Base-by-base conservation (phyloP, 2,888 invertebrate species). In the Bellardia bayeri region DNA sequence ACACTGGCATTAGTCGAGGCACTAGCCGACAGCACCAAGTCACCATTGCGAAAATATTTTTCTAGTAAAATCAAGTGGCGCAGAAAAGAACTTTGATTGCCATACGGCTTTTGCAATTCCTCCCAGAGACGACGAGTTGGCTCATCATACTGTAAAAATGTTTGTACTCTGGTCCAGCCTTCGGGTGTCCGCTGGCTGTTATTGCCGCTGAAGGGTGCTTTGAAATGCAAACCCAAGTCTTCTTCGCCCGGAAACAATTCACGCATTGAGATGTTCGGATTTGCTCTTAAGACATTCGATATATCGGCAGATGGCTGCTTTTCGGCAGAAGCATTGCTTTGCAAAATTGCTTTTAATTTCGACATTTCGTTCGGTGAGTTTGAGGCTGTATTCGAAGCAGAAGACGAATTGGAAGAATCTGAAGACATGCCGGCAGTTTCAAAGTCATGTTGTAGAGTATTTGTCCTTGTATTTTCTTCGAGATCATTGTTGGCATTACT, bases 31-130 rank as follows among this genome's bases (percentile, higher is more conserved):
- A 97, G 91, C 0, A 97, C 95, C 69, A 98, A 93, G 91, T 97
- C 97, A 0, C 97, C 97, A 88, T 96, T 96, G 81, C 97, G 95
- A 91, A 96, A 97, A 93, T 97, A 97, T 91, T 97, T 97, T 89
- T 98, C 98, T 88, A 98, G 92, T 7, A 97, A 94, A 74, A 97
- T 96, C 54, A 98, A 94, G 93, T 98, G 98, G 8, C 97, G 94
- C 1, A 98, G 93, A 91, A 98, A 98, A 89, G 97, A 97, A 63
- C 97, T 97, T 90, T 97, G 97, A 92, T 97, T 97, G 3, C 97
- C 98, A 90, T 98, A 98, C 0, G 98, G 98, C 91, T 97, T 96
- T 91, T 97, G 97, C 56, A 98, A 92, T 89, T 97, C 97, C 87
- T 96, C 96, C 97, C 97, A 98, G 3, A 97, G 94, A 7, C 95